Percentiles rank a stretch among this genome's conserved stretches.
phyloP scores from a whole-genome alignment of 2,797 vertebrate species.

The Microctenopoma steveboyesi region DNA sequence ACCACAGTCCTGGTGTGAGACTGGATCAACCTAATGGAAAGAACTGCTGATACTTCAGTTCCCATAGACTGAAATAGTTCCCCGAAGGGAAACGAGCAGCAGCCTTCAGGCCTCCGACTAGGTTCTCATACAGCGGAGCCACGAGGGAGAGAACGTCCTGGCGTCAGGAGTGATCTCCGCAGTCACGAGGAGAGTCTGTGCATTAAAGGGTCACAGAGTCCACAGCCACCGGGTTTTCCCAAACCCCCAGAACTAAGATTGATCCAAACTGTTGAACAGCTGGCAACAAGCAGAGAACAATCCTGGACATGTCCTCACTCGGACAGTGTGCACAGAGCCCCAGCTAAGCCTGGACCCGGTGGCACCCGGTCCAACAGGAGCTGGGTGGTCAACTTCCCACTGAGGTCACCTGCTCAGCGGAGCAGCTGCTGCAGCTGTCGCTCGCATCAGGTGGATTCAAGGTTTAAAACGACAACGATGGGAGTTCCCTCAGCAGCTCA shows the following conservation, averaged over 20 bases:
- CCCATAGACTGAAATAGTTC: slow-evolving; percentile 53
- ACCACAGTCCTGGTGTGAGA: not conserved
- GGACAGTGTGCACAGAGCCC: not conserved
- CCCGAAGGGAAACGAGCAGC: slow-evolving; percentile 21
- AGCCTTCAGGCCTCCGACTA: slow-evolving; percentile 10
- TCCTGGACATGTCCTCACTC: slow-evolving; percentile 43
- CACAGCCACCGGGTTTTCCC: slow-evolving; percentile 22
- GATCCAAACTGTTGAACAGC: no score
- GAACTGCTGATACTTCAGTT: slow-evolving; percentile 52
- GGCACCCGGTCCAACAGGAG: slow-evolving; percentile 40
- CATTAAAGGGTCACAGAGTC: slow-evolving; percentile 36
- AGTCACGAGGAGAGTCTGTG: slow-evolving; percentile 45
- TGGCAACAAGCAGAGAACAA: not conserved
- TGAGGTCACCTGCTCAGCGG: slow-evolving; percentile 51
- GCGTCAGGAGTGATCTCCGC: slow-evolving; percentile 25
- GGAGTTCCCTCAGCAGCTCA: not conserved
- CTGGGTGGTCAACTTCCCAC: slow-evolving; percentile 59
- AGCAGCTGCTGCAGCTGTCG: slow-evolving; percentile 65
- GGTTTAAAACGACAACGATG: slow-evolving; percentile 7
- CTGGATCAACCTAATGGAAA: slow-evolving; percentile 26
- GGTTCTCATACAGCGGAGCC: slow-evolving; percentile 52
- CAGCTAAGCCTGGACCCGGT: slow-evolving; percentile 24
- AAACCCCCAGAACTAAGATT: not conserved
- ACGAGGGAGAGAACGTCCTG: slow-evolving; percentile 25
- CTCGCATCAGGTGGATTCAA: slow-evolving; percentile 7